Evolutionary conservation across 2,888 invertebrate species (phyloP).

Genomic region (Ochropleura plecta): DNA sequence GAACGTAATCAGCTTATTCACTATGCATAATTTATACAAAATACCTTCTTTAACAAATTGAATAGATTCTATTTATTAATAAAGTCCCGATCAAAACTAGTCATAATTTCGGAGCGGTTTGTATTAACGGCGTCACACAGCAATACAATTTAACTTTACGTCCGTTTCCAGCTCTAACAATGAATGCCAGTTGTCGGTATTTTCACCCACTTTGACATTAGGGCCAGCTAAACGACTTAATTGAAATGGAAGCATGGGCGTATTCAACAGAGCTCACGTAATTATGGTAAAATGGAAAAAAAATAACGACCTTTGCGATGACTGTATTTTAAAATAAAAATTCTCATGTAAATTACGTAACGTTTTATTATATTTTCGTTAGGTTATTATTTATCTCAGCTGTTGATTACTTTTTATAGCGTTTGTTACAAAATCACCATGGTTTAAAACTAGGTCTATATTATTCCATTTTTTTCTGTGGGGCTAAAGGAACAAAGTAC

Average conservation of each 20-base stretch:
- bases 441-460: neutral
- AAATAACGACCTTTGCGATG: conserved; percentile 54
- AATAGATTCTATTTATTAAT: conserved; percentile 18
- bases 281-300: conserved; percentile 58
- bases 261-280: conserved; percentile 47
- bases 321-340: conserved; percentile 41
- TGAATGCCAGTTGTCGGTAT: conserved; percentile 68
- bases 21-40: conserved; percentile 9
- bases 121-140: conserved; percentile 65
- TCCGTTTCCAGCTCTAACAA: conserved; percentile 61
- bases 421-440: neutral
- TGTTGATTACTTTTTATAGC: conserved; percentile 34
- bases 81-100: conserved; percentile 38
- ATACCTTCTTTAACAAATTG: conserved; percentile 9
- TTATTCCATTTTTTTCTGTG: neutral
- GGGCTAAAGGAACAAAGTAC: conserved; percentile 5
- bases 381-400: conserved; percentile 35
- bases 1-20: neutral
- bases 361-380: conserved; percentile 43
- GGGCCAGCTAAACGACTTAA: conserved; percentile 61
- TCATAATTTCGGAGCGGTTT: conserved; percentile 65
- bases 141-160: conserved; percentile 73
- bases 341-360: conserved; percentile 38
- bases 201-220: conserved; percentile 65
- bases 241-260: conserved; percentile 60